Conservation (phyloP, 2,113 vertebrate species). For the Podarcis raffonei region DNA sequence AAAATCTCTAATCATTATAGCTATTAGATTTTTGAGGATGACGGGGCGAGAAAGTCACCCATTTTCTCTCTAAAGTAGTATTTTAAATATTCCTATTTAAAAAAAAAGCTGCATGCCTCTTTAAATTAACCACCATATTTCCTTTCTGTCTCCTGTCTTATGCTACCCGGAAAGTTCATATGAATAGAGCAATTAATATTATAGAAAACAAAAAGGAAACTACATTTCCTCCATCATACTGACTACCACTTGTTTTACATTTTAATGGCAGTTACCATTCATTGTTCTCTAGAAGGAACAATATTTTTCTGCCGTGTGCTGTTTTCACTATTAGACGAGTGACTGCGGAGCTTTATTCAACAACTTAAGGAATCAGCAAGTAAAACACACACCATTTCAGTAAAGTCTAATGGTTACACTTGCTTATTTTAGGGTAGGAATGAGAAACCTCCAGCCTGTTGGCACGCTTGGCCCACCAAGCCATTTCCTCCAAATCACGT, state of each 20-base stretch:
- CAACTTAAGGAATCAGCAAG: neutral
- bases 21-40: neutral
- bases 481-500: no score
- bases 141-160: neutral
- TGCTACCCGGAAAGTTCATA: neutral
- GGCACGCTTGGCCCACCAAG: no score
- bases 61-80: neutral
- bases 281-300: neutral
- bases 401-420: neutral
- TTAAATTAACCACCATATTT: neutral
- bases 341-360: neutral
- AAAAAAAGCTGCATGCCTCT: neutral
- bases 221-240: neutral
- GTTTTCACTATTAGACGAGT: neutral
- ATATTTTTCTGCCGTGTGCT: neutral
- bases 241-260: neutral
- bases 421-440: neutral
- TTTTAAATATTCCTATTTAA: neutral
- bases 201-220: neutral
- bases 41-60: neutral
- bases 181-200: neutral
- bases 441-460: no score
- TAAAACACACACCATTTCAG: neutral
- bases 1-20: neutral
- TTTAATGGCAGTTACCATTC: neutral